Conservation (phyloP, 1,140 invertebrate genomes). For the Araneus ventricosus region DNA sequence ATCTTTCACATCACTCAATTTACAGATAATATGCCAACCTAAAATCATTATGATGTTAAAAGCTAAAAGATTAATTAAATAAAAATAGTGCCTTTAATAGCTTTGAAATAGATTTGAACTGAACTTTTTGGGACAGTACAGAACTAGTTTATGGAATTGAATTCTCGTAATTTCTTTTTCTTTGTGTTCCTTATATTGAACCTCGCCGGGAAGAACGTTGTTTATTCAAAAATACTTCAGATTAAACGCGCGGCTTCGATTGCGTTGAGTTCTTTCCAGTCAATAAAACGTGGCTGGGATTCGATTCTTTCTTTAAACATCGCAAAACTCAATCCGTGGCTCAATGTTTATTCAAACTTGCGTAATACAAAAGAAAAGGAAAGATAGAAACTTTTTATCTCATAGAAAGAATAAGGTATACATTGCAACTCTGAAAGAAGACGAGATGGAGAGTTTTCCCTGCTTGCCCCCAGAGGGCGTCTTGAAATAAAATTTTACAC, state of each 20-base stretch:
- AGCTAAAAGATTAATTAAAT: no score
- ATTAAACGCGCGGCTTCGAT: slow-evolving; percentile 20
- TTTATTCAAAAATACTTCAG: slow-evolving; percentile 7
- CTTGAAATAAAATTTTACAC: neutral
- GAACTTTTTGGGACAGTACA: neutral
- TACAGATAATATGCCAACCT: no score
- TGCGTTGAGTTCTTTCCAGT: neutral
- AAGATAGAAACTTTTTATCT: slow-evolving; percentile 14
- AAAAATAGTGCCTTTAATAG: neutral
- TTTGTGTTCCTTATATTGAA: neutral
- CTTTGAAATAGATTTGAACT: neutral
- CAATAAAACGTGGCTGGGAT: neutral
- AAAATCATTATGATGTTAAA: no score
- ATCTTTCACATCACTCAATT: no score
- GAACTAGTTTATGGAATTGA: neutral
- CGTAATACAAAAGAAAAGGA: neutral
- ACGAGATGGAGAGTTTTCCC: neutral
- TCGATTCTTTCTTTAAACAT: slow-evolving; percentile 24
- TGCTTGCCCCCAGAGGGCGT: neutral
- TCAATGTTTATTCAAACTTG: slow-evolving; percentile 28
- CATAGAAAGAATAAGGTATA: neutral
- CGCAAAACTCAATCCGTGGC: neutral
- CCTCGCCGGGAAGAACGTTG: neutral
- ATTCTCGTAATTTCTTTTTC: neutral
- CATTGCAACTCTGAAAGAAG: neutral